Base-by-base conservation (phyloP, 2,888 invertebrate species). In the Stenodema calcarata region DNA sequence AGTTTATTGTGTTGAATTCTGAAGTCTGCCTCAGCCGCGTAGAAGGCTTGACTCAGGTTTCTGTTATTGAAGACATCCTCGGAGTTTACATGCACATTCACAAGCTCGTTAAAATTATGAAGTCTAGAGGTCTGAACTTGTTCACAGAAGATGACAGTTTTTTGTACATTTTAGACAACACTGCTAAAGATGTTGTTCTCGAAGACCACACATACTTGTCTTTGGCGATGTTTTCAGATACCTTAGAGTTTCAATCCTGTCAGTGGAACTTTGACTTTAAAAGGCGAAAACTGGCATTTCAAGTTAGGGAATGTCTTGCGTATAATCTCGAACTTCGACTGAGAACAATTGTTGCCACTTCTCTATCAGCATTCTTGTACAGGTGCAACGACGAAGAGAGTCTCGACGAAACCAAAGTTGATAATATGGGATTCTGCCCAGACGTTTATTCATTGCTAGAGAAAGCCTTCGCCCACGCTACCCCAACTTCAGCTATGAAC, bases 211-310 rank as follows among this genome's bases (percentile, higher is more conserved):
- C 95, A 69, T 96, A 96, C 90, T 94, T 94, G 88, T 95, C 95
- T 88, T 95, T 97, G 94, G 95, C 96, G 0, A 93, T 94, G 54
- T 91, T 96, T 16, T 93, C 94, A 7, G 92, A 94, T 0, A 93
- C 94, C 14, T 95, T 95, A 90, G 95, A 95, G 90, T 97, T 96
- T 89, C 94, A 95, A 35, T 97, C 96, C 95, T 95, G 95, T 87
- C 93, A 94, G 83, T 95, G 95, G 95, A 95, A 95, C 89, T 91
- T 92, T 0, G 89, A 73, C 23, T 84, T 9, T 18, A 73, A 70
- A 28, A 6, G 84, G 28, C 70, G 92, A 3, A 93, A 93, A 0
- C 94, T 94, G 0, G 27, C 44, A 23, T 84, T 84, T 28, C 47
- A 35, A 0, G 84, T 84, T 9, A 92, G 95, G 86, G 95, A 95